Base-by-base conservation (phyloP, 1,140 invertebrate species). In the Listronotus bonariensis region DNA sequence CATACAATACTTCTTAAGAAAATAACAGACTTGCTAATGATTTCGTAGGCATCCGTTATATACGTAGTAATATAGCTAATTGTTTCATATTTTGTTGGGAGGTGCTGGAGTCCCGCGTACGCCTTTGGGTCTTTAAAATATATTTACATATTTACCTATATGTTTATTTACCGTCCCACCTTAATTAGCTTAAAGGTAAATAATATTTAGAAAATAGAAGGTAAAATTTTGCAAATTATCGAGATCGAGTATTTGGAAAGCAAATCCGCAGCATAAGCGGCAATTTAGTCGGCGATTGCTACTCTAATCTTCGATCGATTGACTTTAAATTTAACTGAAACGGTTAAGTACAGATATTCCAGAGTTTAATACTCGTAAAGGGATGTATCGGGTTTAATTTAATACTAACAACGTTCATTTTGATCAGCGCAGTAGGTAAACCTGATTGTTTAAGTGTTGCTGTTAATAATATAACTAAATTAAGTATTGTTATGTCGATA, bases 321-420 rank as follows among this genome's bases (percentile, higher is more conserved):
- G 51, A 38, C 51, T 53, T 53, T 53, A 53, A 53, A 51, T 51
- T 51, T 32, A 51, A 32, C 48, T 14, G 4, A 32, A 51, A 51
- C 48, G 7, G 48, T 51, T 38, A 38, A 12, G 36, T 14, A 31
- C 31, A 36, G 51, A 53, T 32, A 38, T 32, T 53, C 34, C n/a
- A 34, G n/a, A 53, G 18, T 26, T 12, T 49, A 26, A 49, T 17
- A 20, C 51, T 15, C n/a, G 34, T 32, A 12, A 53, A 36, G 12
- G 12, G 42, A 15, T 40, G 38, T 40, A 40, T 40, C 38, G 38
- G 38, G 38, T 40, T 40, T 12, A 40, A 40, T 40, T 45, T 15
- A 45, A 45, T 45, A 15, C 42, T n/a, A n/a, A 45, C 42, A 45
- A 45, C 3, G 42, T 17, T 40, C 2, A 40, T 40, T 40, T 14